Evolutionary conservation across 2,888 invertebrate species (phyloP).

Genomic region (Synanthedon formicaeformis): DNA sequence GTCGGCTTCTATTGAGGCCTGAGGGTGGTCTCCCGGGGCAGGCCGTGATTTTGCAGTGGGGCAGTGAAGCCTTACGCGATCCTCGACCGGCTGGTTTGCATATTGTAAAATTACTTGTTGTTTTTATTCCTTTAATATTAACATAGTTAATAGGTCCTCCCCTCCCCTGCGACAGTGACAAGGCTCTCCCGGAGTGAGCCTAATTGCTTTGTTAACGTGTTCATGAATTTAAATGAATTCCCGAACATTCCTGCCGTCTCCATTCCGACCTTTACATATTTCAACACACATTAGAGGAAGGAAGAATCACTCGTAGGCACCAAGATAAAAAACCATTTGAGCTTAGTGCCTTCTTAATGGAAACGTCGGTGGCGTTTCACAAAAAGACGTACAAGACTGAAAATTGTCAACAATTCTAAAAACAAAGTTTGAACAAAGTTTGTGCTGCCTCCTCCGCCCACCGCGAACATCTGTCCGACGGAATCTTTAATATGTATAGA

Average conservation of each 20-base stretch:
- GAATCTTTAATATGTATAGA: neutral
- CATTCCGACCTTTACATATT: conserved; percentile 3
- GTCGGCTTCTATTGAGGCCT: neutral
- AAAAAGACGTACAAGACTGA: neutral
- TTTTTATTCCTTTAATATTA: too few relatives aligned
- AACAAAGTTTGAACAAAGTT: neutral
- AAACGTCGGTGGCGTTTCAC: neutral
- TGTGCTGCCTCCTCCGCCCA: neutral
- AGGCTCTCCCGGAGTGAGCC: neutral
- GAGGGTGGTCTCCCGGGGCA: neutral
- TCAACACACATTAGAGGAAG: conserved; percentile 1
- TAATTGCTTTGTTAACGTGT: conserved; percentile 36
- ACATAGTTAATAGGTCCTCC: too few relatives aligned
- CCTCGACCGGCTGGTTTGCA: neutral
- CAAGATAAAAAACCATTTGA: neutral
- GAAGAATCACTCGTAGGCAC: neutral
- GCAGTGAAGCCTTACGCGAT: neutral
- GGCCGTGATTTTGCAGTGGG: neutral
- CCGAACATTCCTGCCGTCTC: conserved; percentile 9
- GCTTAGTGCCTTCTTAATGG: neutral
- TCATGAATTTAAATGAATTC: conserved; percentile 41
- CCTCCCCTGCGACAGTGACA: neutral
- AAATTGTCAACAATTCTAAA: neutral
- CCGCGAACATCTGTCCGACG: neutral
- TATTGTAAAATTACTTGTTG: neutral